A percentile compares a stretch with the other conserved stretches of the same genome.
Conservation (phyloP, 1,140 invertebrate species). For the Drosophila subobscura region DNA sequence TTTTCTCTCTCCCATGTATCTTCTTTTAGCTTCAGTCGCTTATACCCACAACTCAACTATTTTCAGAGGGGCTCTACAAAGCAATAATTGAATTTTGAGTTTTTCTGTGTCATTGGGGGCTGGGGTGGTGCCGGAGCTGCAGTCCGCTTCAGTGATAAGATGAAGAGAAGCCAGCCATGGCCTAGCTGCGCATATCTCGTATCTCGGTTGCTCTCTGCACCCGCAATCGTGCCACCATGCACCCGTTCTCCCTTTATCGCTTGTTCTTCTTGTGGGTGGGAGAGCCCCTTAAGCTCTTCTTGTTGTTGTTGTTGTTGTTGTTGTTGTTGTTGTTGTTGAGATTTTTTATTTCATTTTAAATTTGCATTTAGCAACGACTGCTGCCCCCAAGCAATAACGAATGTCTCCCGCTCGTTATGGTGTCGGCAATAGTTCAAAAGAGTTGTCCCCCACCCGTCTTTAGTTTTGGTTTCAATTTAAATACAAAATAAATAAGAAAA, state of each 20-base stretch:
- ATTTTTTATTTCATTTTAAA: slow-evolving; percentile 53
- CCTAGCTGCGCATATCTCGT: slow-evolving; percentile 10
- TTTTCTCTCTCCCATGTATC: too few species aligned
- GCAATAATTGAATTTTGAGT: too few species aligned
- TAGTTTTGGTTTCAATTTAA: slow-evolving; percentile 64
- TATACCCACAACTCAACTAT: too few species aligned
- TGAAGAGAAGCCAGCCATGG: slow-evolving; percentile 1
- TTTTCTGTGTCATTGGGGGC: not conserved
- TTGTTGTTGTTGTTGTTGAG: slow-evolving; percentile 8
- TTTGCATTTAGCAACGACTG: slow-evolving; percentile 70
- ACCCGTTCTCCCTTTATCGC: slow-evolving; percentile 20
- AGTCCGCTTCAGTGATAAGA: too few species aligned
- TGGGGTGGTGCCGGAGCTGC: slow-evolving; percentile 16
- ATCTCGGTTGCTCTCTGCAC: not conserved
- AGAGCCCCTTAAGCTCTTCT: not conserved
- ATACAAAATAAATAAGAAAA: slow-evolving; percentile 50
- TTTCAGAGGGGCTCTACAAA: too few species aligned
- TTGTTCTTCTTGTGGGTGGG: slow-evolving; percentile 25
- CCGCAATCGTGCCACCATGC: too few species aligned
- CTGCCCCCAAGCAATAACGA: slow-evolving; percentile 28
- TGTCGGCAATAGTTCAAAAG: slow-evolving; percentile 72
- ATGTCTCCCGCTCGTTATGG: slow-evolving; percentile 67
- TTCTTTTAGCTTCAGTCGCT: too few species aligned
- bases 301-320: not conserved
- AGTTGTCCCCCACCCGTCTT: slow-evolving; percentile 28